phyloP scores from a whole-genome alignment of 2,113 vertebrate genomes.

The Corydoras maculifer region DNA sequence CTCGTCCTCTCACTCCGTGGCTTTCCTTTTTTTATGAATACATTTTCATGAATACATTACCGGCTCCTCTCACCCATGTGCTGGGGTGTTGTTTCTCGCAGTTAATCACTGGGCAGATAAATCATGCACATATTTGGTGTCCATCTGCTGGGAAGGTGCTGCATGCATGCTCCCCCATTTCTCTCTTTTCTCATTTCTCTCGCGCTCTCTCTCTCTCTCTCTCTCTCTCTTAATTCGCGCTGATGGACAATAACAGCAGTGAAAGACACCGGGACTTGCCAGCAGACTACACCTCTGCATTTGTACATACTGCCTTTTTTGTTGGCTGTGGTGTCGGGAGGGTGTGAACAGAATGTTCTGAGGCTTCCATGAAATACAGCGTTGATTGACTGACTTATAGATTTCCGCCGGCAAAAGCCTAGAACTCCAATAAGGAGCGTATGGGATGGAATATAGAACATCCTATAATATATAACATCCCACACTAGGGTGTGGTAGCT shows the following conservation, averaged over 20 bases:
- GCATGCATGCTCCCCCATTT: constrained; percentile 42
- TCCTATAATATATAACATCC: too few species aligned
- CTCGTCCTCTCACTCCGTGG: constrained; percentile 31
- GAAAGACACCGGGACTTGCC: constrained; percentile 37
- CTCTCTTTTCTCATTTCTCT: neutral
- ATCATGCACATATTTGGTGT: constrained; percentile 67
- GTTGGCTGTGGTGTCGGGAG: constrained; percentile 23
- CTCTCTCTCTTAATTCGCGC: constrained; percentile 34
- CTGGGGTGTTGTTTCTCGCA: constrained; percentile 68
- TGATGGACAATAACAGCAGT: constrained; percentile 45
- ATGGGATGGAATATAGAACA: too few species aligned
- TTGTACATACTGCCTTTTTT: constrained; percentile 35
- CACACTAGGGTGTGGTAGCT: too few species aligned
- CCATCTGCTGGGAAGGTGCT: constrained; percentile 71
- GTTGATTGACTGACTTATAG: neutral
- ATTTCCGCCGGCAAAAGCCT: too few species aligned
- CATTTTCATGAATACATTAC: constrained; percentile 71
- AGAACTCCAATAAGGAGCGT: too few species aligned
- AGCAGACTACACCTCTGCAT: constrained; percentile 46
- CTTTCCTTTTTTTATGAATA: constrained; percentile 61
- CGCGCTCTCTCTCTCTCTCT: constrained; percentile 11
- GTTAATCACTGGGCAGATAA: constrained; percentile 68
- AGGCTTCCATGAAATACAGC: constrained; percentile 16
- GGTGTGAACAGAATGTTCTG: constrained; percentile 40
- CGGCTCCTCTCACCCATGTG: constrained; percentile 57